phyloP scores from a whole-genome alignment of 1,140 invertebrate genomes.

The Bombyx mandarina region DNA sequence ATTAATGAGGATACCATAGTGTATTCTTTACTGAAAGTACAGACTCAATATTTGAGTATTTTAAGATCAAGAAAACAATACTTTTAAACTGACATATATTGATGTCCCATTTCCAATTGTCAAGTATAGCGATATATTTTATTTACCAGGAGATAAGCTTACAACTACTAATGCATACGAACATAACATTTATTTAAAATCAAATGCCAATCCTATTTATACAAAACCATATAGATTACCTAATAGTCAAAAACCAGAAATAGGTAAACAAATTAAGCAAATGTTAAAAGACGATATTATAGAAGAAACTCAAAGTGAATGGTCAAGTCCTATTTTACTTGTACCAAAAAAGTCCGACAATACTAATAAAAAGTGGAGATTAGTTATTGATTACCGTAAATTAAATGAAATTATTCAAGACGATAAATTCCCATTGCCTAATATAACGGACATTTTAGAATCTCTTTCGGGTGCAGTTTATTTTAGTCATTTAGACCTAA shows the following conservation, averaged over 20 bases:
- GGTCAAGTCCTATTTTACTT: conserved; percentile 24
- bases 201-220: conserved; percentile 22
- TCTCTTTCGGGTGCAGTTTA: conserved; percentile 7
- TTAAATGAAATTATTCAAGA: conserved; percentile 6
- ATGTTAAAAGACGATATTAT: conserved; percentile 23
- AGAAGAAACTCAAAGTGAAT: conserved; percentile 19
- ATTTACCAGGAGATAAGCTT: conserved; percentile 24
- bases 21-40: too few species aligned
- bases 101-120: too few species aligned
- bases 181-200: conserved; percentile 22
- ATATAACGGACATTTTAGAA: conserved; percentile 21
- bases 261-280: conserved; percentile 20
- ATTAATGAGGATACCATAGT: too few species aligned
- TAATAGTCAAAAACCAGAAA: conserved; percentile 17
- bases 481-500: conserved; percentile 6
- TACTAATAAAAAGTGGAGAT: conserved; percentile 16
- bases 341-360: conserved; percentile 18
- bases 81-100: too few species aligned
- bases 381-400: conserved; percentile 25
- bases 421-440: conserved; percentile 25
- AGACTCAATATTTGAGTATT: too few species aligned
- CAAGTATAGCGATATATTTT: conserved; percentile 32
- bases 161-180: conserved; percentile 22
- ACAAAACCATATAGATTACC: conserved; percentile 33
- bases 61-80: too few species aligned